Percentiles rank a stretch among this genome's conserved stretches.
Conservation (phyloP, 2,113 vertebrate genomes). For the Ophiodon elongatus region DNA sequence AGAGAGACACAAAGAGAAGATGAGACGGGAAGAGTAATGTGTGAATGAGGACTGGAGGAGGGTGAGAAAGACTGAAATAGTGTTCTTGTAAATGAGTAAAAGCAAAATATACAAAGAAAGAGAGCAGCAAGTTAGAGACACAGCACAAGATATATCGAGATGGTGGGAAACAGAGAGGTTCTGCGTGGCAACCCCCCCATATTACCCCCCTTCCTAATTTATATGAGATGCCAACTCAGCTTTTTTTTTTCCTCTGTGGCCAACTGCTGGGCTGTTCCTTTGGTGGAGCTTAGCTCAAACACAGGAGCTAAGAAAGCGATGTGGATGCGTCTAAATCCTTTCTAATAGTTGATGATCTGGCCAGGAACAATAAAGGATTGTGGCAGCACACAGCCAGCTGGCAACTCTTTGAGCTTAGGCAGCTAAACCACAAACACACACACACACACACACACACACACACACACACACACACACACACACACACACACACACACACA, state of each 20-base stretch:
- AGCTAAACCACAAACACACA: constrained; percentile 30
- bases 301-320: constrained; percentile 53
- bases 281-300: constrained; percentile 37
- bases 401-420: constrained; percentile 55
- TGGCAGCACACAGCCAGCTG: constrained; percentile 52
- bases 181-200: constrained; percentile 40
- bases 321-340: constrained; percentile 44
- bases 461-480: constrained; percentile 16
- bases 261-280: constrained; percentile 41
- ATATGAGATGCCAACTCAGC: constrained; percentile 37
- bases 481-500: not conserved
- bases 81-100: not conserved
- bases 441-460: constrained; percentile 12
- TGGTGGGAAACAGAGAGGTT: not conserved
- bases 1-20: not conserved
- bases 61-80: not conserved
- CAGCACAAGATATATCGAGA: not conserved
- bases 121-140: not conserved
- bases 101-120: not conserved
- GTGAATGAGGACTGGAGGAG: not conserved
- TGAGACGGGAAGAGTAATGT: not conserved
- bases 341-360: constrained; percentile 60
- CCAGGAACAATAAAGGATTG: constrained; percentile 63
- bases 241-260: constrained; percentile 35
- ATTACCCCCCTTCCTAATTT: constrained; percentile 10